Evolutionary conservation across 2,113 vertebrate genomes (phyloP), one percentile per base, ranked within the genome.

Genomic region (Symphodus melops): DNA sequence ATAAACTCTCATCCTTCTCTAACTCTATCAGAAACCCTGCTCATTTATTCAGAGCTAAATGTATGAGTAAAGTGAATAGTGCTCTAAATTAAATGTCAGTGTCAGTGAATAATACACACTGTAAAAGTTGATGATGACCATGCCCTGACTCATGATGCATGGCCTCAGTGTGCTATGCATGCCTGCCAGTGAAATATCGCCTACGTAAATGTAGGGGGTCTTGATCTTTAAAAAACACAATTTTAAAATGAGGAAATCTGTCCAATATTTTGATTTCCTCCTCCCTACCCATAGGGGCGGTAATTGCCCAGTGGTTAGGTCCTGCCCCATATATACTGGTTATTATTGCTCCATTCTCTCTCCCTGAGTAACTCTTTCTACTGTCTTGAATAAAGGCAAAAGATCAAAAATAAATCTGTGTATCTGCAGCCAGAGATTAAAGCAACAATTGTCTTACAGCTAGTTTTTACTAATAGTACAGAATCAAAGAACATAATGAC

Each of bases 81-180:
- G 59, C 23, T 53, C n/a, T 41, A 67, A 56, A 70, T 70, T 36
- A 51, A 51, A 51, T 51, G 48, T 51, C 48, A 51, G 19, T 8
- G 3, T 21, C 36, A 39, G 37, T 48, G 80, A 71, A 68, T 42
- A 62, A 62, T 48, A 39, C 16, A 42, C 33, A 17, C 11, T 0
- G 14, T 21, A 12, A 79, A 61, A 72, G 61, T 57, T 68, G 63
- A 60, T 8, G 33, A 21, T 76, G 63, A 75, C 23, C 21, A 1
- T 36, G 12, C 8, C 44, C 17, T 56, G 66, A 75, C 41, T 78
- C 70, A 61, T 39, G 23, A 28, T 44, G 52, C 57, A n/a, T 33
- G 20, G 36, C 1, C 37, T 20, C 33, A 62, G 28, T 39, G 42
- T 52, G 20, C 39, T 60, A n/a, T 69, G 33, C 46, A 49, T 9